These are phyloP conservation scores for Thryonomys swinderianus DNA, from an alignment of 2,113 vertebrate genomes.

Conservation along the genomic window DNA sequence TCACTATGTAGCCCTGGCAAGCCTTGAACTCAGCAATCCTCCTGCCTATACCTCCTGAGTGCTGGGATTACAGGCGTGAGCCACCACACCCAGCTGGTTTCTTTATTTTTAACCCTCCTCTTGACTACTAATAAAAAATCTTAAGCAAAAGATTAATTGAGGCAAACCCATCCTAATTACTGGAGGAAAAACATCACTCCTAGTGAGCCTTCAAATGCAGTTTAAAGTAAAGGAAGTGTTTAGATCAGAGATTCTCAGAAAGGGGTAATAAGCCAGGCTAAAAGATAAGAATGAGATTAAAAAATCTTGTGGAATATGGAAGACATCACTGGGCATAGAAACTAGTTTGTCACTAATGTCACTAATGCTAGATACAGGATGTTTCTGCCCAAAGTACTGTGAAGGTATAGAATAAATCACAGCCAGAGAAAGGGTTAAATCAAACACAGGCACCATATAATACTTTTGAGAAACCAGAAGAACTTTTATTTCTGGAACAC, in stretches of 20 bases:
- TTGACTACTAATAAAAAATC: constrained; percentile 34
- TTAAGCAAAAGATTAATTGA: neutral
- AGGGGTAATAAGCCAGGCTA: neutral
- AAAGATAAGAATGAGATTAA: neutral
- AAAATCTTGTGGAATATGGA: neutral
- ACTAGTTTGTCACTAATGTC: neutral
- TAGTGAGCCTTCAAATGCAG: constrained; percentile 13
- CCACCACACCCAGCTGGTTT: too few species aligned
- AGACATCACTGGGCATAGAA: neutral
- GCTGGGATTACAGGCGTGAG: too few species aligned
- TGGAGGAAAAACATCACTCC: neutral
- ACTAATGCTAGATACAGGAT: neutral
- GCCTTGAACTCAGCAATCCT: too few species aligned
- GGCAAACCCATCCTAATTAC: neutral
- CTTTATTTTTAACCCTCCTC: neutral
- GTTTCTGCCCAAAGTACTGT: neutral
- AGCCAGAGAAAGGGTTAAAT: neutral
- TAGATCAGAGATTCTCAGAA: constrained; percentile 10
- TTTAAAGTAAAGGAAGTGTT: neutral
- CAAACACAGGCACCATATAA: neutral
- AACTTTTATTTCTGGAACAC: neutral
- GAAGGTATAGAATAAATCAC: neutral
- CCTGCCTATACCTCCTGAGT: too few species aligned
- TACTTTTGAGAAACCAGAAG: constrained; percentile 11
- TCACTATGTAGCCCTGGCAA: too few species aligned